Conservation (phyloP, 2,888 invertebrate species). For the Pheosia tremula region DNA sequence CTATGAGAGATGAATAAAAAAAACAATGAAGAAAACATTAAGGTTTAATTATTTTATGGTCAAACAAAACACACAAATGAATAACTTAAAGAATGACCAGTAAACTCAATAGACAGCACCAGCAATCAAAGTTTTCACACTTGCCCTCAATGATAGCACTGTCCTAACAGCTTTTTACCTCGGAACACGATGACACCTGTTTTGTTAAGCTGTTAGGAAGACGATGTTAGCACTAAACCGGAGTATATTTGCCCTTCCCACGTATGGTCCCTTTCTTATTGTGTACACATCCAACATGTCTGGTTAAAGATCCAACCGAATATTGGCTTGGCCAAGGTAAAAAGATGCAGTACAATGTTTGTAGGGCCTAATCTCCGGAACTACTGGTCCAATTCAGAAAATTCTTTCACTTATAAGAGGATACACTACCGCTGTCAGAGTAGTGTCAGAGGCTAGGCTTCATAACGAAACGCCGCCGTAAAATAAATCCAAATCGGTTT, state of each 20-base stretch:
- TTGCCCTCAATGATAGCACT: constrained; percentile 23
- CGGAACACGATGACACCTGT: constrained; percentile 30
- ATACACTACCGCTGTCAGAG: too few relatives aligned
- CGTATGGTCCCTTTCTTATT: constrained; percentile 51
- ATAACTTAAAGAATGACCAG: not conserved
- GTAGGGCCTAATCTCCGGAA: too few relatives aligned
- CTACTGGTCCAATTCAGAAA: too few relatives aligned
- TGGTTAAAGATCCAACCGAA: constrained; percentile 11
- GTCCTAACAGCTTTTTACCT: constrained; percentile 16
- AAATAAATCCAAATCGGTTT: too few relatives aligned
- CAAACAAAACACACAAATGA: not conserved
- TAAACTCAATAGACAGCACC: not conserved
- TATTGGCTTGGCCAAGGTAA: not conserved
- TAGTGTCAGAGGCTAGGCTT: too few relatives aligned
- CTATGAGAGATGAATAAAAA: too few relatives aligned
- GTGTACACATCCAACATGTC: constrained; percentile 26
- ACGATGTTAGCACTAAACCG: constrained; percentile 45
- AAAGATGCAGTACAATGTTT: too few relatives aligned
- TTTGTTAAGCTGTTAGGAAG: constrained; percentile 51
- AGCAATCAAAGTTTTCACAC: constrained; percentile 18
- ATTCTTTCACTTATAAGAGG: too few relatives aligned
- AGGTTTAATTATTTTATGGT: too few relatives aligned
- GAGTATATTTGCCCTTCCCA: constrained; percentile 65
- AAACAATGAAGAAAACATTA: too few relatives aligned
- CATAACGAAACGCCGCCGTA: too few relatives aligned